These are phyloP conservation scores for Limenitis arthemis DNA, from an alignment of 2,888 invertebrate genomes.

Conservation along the genomic window DNA sequence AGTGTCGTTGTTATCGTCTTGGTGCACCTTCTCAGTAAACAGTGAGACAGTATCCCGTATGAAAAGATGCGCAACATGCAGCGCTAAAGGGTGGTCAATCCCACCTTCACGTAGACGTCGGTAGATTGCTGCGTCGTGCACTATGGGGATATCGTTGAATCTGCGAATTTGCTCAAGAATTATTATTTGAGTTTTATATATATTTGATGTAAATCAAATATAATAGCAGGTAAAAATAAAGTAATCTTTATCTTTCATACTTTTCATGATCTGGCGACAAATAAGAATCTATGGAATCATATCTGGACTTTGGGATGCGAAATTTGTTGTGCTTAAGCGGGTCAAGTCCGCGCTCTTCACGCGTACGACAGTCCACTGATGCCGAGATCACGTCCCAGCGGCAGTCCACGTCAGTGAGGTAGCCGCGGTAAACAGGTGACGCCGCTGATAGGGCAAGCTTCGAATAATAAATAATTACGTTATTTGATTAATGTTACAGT, in stretches of 20 bases:
- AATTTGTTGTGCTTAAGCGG: slow-evolving; percentile 74
- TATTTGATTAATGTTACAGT: not conserved
- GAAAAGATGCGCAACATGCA: slow-evolving; percentile 98
- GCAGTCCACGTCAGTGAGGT: slow-evolving; percentile 95
- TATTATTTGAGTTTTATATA: no score
- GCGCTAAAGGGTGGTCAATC: slow-evolving; percentile 93
- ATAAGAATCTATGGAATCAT: slow-evolving; percentile 98
- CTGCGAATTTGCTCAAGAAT: slow-evolving; percentile 35
- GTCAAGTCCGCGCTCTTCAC: slow-evolving; percentile 86
- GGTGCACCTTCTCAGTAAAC: slow-evolving; percentile 95
- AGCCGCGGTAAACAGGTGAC: slow-evolving; percentile 94
- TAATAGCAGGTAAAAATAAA: no score
- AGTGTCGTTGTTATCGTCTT: slow-evolving; percentile 93
- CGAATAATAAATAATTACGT: not conserved
- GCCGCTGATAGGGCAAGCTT: slow-evolving; percentile 97
- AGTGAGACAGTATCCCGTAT: slow-evolving; percentile 97
- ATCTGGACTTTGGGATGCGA: slow-evolving; percentile 93
- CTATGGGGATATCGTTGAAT: slow-evolving; percentile 95
- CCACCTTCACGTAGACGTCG: slow-evolving; percentile 87
- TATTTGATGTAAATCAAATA: no score
- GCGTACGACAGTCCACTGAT: slow-evolving; percentile 93
- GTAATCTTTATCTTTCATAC: slow-evolving; percentile 36
- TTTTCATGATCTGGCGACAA: slow-evolving; percentile 89
- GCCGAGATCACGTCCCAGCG: slow-evolving; percentile 98
- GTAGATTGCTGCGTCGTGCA: slow-evolving; percentile 89